Base-by-base conservation (phyloP, 2,888 invertebrate species). In the Drosophila gaucha region DNA sequence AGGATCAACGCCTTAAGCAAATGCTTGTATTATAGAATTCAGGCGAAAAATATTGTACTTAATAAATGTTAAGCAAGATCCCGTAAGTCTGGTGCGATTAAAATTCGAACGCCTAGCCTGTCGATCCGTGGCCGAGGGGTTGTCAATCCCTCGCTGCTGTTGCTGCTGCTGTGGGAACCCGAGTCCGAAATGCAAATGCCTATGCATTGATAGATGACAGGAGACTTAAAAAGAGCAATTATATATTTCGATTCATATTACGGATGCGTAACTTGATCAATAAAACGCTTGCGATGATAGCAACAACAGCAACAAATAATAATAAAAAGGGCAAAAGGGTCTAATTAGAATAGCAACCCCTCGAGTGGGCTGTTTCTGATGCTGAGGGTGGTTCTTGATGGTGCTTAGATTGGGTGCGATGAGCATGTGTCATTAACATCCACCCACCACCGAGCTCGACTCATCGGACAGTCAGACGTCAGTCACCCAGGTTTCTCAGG, bases 1-100 rank as follows among this genome's bases (percentile, higher is more conserved):
- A 43, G 73, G 74, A 70, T 74, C 74, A 74, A 51, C 55, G 49
- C 8, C 52, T 20, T 16, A 33, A 24, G 44, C 44, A 66, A 51
- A 36, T 49, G 24, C 31, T 5, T n/a, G 49, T 33, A 69, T 78
- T 74, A 71, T 60, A 49, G 47, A 78, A 57, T 83, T 86, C 83
- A 6, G 38, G 46, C 28, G 86, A 83, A 86, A 63, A 71, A 71
- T 64, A 35, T 41, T 58, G 24, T 75, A 69, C 80, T 76, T 80
- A 83, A 80, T 79, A 79, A 77, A 86, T 83, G 86, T 83, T 86
- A 83, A 83, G 86, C 78, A 84, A 83, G 83, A 86, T 83, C 84
- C 86, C 41, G 80, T 76, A 86, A 83, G 79, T 80, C 86, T 86
- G 83, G 78, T 84, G 80, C 80, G 86, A 84, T 86, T 84, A 78